Conservation (phyloP, 64 coral and sea anemone genomes). For the Dendronephthya gigantea region DNA sequence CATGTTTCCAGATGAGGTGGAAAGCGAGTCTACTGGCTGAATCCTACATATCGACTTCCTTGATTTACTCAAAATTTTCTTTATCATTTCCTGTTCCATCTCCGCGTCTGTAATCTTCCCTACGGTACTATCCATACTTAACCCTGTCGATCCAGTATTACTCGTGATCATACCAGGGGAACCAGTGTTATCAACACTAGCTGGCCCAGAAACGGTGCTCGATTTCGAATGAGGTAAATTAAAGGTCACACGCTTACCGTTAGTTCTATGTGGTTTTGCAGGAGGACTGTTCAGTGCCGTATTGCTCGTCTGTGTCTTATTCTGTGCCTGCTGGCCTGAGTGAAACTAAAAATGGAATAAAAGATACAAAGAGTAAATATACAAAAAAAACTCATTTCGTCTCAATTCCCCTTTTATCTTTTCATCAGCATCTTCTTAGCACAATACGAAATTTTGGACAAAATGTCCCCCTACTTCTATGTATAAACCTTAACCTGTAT, state of each 20-base stretch:
- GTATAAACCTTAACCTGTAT: neutral
- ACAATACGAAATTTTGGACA: too few species aligned
- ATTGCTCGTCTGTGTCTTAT: neutral
- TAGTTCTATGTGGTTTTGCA: neutral
- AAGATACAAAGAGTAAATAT: too few species aligned
- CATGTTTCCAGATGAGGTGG: slow-evolving; percentile 4
- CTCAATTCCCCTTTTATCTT: too few species aligned
- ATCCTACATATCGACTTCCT: slow-evolving; percentile 2
- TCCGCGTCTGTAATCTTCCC: neutral
- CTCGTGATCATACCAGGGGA: neutral
- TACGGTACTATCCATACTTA: neutral
- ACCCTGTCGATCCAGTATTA: neutral
- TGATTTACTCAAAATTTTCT: neutral
- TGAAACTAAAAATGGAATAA: neutral
- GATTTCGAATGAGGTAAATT: neutral
- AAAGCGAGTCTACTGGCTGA: neutral
- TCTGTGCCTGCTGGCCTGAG: neutral
- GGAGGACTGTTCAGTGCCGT: neutral
- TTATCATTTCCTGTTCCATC: neutral
- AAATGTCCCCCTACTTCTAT: neutral
- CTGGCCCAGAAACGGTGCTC: neutral
- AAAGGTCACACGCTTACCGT: neutral
- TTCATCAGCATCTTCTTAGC: too few species aligned
- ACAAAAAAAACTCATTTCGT: too few species aligned
- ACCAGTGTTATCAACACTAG: neutral